phyloP scores from a whole-genome alignment of 2,113 vertebrate species.

The Phaetusa simplex region DNA sequence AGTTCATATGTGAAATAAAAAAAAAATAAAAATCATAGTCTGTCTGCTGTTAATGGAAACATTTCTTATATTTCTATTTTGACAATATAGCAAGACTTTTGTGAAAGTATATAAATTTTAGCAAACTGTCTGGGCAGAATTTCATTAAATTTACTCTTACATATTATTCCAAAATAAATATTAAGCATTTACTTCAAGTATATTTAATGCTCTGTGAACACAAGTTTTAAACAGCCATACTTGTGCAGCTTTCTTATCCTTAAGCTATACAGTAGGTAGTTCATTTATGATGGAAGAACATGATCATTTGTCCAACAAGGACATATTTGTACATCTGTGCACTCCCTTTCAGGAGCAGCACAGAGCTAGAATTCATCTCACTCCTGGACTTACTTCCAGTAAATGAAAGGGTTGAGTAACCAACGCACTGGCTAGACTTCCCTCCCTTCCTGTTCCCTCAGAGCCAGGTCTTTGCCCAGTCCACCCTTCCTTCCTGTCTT shows the following conservation, averaged over 20 bases:
- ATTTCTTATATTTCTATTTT: slow-evolving; percentile 50
- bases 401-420: slow-evolving; percentile 88
- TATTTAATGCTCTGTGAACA: slow-evolving; percentile 64
- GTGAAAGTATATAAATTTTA: slow-evolving; percentile 3
- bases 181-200: slow-evolving; percentile 69
- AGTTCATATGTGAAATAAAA: not conserved
- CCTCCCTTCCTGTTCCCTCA: slow-evolving; percentile 90
- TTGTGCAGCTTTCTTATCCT: slow-evolving; percentile 70
- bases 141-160: slow-evolving; percentile 51
- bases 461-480: slow-evolving; percentile 76
- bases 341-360: slow-evolving; percentile 79
- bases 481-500: slow-evolving; percentile 89
- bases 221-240: slow-evolving; percentile 69
- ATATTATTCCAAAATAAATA: slow-evolving; percentile 70
- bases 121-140: slow-evolving; percentile 7
- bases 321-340: slow-evolving; percentile 81
- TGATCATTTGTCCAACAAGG: slow-evolving; percentile 83
- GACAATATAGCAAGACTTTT: slow-evolving; percentile 29
- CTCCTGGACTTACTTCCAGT: slow-evolving; percentile 73
- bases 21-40: not conserved
- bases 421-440: slow-evolving; percentile 77
- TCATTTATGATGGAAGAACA: slow-evolving; percentile 83
- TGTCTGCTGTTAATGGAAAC: not conserved
- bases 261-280: slow-evolving; percentile 76
- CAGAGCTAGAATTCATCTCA: slow-evolving; percentile 92